Evolutionary conservation across 2,113 vertebrate genomes (phyloP), one percentile per base, ranked within the genome.

Genomic region (Passer montanus): DNA sequence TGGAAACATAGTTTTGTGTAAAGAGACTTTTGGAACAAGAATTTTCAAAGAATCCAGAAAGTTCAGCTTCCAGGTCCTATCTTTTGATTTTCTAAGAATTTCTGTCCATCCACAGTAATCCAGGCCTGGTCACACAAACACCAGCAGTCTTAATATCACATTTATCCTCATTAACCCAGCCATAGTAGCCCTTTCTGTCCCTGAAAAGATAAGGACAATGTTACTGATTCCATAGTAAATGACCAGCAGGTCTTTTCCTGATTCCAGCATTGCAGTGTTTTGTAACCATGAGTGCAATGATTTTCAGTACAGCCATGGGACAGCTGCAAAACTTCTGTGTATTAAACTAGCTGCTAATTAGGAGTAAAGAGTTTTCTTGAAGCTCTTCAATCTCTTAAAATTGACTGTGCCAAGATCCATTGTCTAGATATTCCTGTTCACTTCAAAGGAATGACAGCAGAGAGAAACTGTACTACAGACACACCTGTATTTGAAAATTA

Each of bases 341-440:
- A 37, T 66, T 89, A 88, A 94, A 91, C 86, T 70, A 46, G 49
- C 37, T 92, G 60, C 70, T 89, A 82, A 87, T 95, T 73, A 92
- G 75, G 63, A 96, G 72, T 66, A 89, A 96, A 95, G 17, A 72
- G 74, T 80, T 97, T 87, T 78, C 37, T 90, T 94, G 58, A 84
- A 94, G 75, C 62, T 94, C 55, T 85, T 94, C 69, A 69, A 67
- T 91, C 72, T 60, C 49, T 96, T 96, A 91, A 80, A 89, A 91
- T 18, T 87, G 62, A 70, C 44, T 91, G 64, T 63, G 70, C 84
- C 60, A 81, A 92, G 63, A 87, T 89, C 90, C 41, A 26, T 66
- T 46, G 43, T 79, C 58, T 91, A 66, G 63, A 79, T 93, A 93
- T 63, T 76, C 18, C 69, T 94, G 68, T 82, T 96, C 15, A 5